A percentile compares a stretch with the other conserved stretches of the same genome.
Conservation (phyloP, 2,888 invertebrate species). For the Latrodectus hesperus region DNA sequence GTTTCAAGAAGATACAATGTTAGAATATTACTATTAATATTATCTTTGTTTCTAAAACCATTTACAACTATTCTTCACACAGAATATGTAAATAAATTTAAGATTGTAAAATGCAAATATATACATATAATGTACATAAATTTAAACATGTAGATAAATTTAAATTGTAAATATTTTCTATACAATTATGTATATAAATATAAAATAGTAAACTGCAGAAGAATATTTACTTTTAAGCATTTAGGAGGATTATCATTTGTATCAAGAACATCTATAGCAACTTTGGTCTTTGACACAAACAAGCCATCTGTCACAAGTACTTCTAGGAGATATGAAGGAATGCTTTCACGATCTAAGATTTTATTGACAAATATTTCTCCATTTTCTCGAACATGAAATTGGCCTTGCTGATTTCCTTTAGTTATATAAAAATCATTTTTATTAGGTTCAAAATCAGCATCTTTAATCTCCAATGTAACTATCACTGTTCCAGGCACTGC, state of each 20-base stretch:
- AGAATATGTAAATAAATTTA: too few species aligned
- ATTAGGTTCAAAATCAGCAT: constrained; percentile 74
- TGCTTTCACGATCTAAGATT: constrained; percentile 87
- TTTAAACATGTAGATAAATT: too few species aligned
- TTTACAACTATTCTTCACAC: too few species aligned
- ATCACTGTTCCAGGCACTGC: constrained; percentile 86
- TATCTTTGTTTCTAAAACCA: too few species aligned
- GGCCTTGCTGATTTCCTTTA: constrained; percentile 87
- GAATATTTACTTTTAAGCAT: constrained; percentile 79
- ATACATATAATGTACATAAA: too few species aligned
- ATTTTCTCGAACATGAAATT: constrained; percentile 88
- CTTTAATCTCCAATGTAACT: constrained; percentile 81
- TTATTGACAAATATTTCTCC: constrained; percentile 91
- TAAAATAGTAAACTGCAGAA: too few species aligned
- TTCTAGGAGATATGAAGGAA: constrained; percentile 84
- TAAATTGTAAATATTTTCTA: too few species aligned
- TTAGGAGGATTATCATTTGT: constrained; percentile 94
- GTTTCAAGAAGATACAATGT: too few species aligned
- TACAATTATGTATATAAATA: too few species aligned
- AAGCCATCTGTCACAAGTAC: constrained; percentile 94
- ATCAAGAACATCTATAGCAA: constrained; percentile 86
- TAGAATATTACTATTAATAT: too few species aligned
- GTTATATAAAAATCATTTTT: constrained; percentile 81
- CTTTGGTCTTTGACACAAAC: constrained; percentile 85
- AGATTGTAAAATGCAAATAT: too few species aligned